Evolutionary conservation across 1,140 invertebrate species (phyloP), one percentile per base, ranked within the genome.

Genomic region (Arion vulgaris): DNA sequence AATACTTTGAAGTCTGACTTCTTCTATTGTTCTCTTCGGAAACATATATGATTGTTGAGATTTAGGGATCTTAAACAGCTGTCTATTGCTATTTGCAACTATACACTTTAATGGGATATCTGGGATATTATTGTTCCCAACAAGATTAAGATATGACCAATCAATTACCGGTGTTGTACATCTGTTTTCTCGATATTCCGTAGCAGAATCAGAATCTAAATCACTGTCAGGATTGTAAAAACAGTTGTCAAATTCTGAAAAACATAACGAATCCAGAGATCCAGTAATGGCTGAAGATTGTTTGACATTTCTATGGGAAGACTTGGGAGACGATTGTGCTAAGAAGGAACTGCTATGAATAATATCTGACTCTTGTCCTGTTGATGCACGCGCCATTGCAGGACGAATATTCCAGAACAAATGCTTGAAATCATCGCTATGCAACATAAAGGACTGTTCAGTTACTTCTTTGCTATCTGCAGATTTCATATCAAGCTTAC

Each of bases 91-190:
- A 23, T 11, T 19, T 57, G 53, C 2, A 23, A 15, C 53, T 11
- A 23, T 1, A 57, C 4, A 15, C 19, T 23, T 57, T n/a, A 19
- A 15, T 19, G 26, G 4, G 2, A 11, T 11, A 34, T 32, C 5
- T 66, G 7, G 28, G 62, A 34, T 23, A 32, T 66, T 66, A n/a
- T 36, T 32, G 45, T 74, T 74, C 9, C 71, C 80, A 34, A 81
- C 51, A 39, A 81, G 45, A 39, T 74, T 81, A 9, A 81, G 71
- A 69, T 81, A 81, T 4, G 80, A 81, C 80, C 80, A 81, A 34
- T 81, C 80, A 36, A 81, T 72, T 28, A 74, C 80, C 0, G 71
- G 80, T 2, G 71, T 81, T 28, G 74, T 38, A 36, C 80, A 32
- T 39, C 80, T 39, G 15, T 17, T n/a, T 11, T 74, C 80, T 0